Percentiles rank a stretch among this genome's conserved stretches.
Conservation (phyloP, 2,113 vertebrate species). For the Raja brachyura region DNA sequence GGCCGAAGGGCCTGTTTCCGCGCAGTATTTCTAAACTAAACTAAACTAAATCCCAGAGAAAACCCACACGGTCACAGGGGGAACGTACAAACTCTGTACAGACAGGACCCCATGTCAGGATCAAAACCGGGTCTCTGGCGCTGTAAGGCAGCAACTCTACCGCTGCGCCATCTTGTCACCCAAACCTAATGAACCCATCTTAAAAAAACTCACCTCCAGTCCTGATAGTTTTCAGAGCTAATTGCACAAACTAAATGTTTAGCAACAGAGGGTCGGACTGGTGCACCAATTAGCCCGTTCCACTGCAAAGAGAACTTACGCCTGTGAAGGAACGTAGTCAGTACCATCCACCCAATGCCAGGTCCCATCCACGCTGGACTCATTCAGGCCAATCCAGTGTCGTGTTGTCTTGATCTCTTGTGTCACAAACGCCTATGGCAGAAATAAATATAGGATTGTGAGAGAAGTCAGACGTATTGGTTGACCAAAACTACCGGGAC, state of each 20-base stretch:
- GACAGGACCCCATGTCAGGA: no score
- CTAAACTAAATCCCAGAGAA: no score
- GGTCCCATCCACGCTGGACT: background rate
- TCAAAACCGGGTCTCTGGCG: no score
- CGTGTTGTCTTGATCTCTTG: no score
- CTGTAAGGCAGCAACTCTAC: no score
- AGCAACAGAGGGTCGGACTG: no score
- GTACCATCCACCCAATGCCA: conserved; percentile 15
- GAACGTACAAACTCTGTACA: no score
- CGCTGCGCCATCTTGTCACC: no score
- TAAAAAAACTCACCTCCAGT: background rate
- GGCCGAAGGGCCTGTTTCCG: no score
- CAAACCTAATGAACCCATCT: background rate
- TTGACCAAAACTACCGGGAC: background rate
- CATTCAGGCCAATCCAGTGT: background rate
- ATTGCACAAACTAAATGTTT: background rate
- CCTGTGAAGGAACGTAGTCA: background rate
- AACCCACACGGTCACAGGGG: no score
- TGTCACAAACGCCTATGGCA: background rate
- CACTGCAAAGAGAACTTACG: background rate
- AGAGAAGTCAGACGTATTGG: background rate
- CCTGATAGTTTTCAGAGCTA: background rate
- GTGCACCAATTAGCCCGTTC: background rate
- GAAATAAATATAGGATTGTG: background rate
- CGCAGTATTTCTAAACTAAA: no score